phyloP scores from a whole-genome alignment of 2,888 invertebrate species.

The Ectemnius lituratus region DNA sequence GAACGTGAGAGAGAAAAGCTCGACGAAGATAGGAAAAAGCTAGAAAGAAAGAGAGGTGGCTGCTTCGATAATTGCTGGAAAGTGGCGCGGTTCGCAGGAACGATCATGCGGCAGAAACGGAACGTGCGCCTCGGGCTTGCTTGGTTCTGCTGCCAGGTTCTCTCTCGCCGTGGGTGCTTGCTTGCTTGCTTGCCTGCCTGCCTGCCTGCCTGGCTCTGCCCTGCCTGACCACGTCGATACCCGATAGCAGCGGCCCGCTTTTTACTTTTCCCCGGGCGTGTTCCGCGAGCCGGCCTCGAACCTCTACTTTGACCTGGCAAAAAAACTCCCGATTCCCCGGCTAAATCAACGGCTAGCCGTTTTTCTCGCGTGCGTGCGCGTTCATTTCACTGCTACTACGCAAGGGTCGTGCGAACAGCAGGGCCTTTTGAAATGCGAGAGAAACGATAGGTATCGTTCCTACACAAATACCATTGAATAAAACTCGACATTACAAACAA shows the following conservation, averaged over 20 bases:
- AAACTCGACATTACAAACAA: neutral
- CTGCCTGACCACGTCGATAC: neutral
- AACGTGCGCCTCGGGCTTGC: slow-evolving; percentile 9
- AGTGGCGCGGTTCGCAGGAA: slow-evolving; percentile 65
- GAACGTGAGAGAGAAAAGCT: neutral
- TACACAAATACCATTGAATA: neutral
- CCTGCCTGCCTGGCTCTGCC: slow-evolving; percentile 5
- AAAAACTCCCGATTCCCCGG: slow-evolving; percentile 2
- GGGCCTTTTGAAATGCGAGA: neutral
- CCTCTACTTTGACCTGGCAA: slow-evolving; percentile 7
- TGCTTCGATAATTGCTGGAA: slow-evolving; percentile 72
- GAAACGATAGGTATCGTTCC: neutral
- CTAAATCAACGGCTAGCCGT: neutral
- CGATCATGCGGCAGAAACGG: slow-evolving; percentile 29
- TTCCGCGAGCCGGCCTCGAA: slow-evolving; percentile 2
- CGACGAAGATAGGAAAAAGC: neutral
- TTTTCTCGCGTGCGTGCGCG: neutral
- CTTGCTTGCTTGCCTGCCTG: slow-evolving; percentile 2
- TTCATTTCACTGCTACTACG: neutral
- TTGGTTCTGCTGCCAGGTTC: neutral
- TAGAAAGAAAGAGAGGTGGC: slow-evolving; percentile 19
- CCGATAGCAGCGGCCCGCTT: neutral
- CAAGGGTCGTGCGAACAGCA: neutral
- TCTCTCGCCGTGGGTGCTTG: slow-evolving; percentile 6
- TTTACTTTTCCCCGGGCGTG: neutral